Percentiles rank a stretch among this genome's conserved stretches.
phyloP scores from a whole-genome alignment of 2,888 invertebrate species.

The Pheosia tremula region DNA sequence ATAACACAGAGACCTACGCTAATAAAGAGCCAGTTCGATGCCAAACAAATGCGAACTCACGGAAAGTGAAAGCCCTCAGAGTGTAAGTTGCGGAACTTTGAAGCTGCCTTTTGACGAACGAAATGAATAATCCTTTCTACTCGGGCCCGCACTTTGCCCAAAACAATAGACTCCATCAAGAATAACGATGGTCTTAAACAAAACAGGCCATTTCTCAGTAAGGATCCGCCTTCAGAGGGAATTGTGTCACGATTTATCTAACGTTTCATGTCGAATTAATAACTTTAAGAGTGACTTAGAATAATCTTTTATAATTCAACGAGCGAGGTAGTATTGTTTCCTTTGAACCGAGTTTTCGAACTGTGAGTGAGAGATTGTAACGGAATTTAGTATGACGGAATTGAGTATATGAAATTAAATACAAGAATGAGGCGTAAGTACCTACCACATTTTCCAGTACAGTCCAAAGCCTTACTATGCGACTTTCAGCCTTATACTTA shows the following conservation, averaged over 20 bases:
- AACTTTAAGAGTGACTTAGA: slow-evolving; percentile 55
- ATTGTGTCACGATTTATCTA: slow-evolving; percentile 59
- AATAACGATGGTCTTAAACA: slow-evolving; percentile 77
- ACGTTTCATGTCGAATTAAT: slow-evolving; percentile 60
- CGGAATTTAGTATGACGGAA: not conserved
- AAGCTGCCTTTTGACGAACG: slow-evolving; percentile 64
- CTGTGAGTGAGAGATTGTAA: slow-evolving; percentile 26
- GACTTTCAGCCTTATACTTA: no score
- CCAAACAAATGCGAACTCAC: slow-evolving; percentile 55
- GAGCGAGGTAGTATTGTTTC: slow-evolving; percentile 44
- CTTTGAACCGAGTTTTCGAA: slow-evolving; percentile 34
- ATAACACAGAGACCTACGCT: not conserved
- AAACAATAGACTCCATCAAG: slow-evolving; percentile 79
- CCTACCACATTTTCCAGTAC: no score
- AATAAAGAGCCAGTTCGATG: slow-evolving; percentile 23
- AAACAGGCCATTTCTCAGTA: slow-evolving; percentile 70
- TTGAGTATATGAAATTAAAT: not conserved
- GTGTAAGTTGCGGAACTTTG: slow-evolving; percentile 51
- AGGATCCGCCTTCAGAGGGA: slow-evolving; percentile 50
- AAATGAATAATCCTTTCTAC: slow-evolving; percentile 78
- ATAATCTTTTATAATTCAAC: slow-evolving; percentile 50
- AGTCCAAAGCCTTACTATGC: no score
- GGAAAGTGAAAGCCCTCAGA: slow-evolving; percentile 54
- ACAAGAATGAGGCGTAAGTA: no score
- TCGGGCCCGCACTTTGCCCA: slow-evolving; percentile 59